These are phyloP conservation scores for Nomada goodeniana DNA, from an alignment of 2,888 invertebrate genomes.

Conservation along the genomic window DNA sequence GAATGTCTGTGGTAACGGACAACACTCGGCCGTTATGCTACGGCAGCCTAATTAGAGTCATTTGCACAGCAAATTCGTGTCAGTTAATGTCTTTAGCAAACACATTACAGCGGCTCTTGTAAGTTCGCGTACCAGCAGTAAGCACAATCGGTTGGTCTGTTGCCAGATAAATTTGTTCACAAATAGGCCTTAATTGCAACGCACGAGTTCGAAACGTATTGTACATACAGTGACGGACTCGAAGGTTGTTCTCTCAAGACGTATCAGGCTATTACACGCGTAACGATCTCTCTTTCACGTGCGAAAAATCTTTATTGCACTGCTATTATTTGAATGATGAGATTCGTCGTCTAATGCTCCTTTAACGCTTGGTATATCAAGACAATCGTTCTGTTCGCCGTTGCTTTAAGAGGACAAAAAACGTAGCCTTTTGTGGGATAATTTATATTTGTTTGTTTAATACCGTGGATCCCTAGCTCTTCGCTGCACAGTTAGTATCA, in stretches of 20 bases:
- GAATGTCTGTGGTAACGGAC: constrained; percentile 3
- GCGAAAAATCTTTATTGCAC: neutral
- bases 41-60: constrained; percentile 51
- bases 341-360: neutral
- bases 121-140: constrained; percentile 23
- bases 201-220: constrained; percentile 13
- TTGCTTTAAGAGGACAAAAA: too few relatives aligned
- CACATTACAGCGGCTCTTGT: constrained; percentile 30
- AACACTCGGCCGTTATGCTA: constrained; percentile 1
- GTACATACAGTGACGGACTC: neutral
- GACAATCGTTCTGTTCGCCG: too few relatives aligned
- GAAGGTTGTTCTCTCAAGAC: neutral
- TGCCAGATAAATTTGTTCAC: constrained; percentile 56
- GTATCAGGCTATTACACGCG: neutral
- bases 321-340: neutral
- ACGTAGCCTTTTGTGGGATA: too few relatives aligned
- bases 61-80: constrained; percentile 52
- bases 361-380: neutral
- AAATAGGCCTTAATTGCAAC: constrained; percentile 52
- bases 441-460: neutral
- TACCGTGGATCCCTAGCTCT: neutral
- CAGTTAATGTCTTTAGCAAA: constrained; percentile 53
- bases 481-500: neutral
- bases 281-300: neutral
- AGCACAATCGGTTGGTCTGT: constrained; percentile 46